phyloP scores from a whole-genome alignment of 2,888 invertebrate genomes.

The Tinea semifulvella region DNA sequence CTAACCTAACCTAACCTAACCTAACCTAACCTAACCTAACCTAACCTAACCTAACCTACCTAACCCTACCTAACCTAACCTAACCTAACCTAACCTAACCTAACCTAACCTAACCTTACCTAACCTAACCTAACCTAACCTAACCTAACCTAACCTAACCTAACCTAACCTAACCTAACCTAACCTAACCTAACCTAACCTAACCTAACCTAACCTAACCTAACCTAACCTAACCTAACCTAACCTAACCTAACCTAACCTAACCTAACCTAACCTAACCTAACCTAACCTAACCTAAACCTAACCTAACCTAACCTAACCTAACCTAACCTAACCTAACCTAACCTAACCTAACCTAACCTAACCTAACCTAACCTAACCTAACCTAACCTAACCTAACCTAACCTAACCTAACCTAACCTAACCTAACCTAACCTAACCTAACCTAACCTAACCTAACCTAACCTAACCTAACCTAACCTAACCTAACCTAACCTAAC shows the following conservation, averaged over 20 bases:
- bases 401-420: conserved; percentile 14
- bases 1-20: too few relatives aligned
- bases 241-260: conserved; percentile 14
- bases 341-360: conserved; percentile 14
- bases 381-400: conserved; percentile 14
- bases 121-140: conserved; percentile 14
- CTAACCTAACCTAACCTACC: too few relatives aligned
- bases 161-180: conserved; percentile 14
- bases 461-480: conserved; percentile 13
- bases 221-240: conserved; percentile 14
- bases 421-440: conserved; percentile 14
- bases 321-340: conserved; percentile 14
- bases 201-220: conserved; percentile 14
- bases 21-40: too few relatives aligned
- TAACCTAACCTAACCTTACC: conserved; percentile 14
- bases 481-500: conserved; percentile 8
- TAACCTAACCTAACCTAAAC: too few relatives aligned
- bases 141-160: conserved; percentile 14
- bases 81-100: conserved; percentile 14
- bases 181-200: conserved; percentile 14
- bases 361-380: conserved; percentile 14
- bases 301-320: conserved; percentile 14
- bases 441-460: conserved; percentile 14
- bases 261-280: conserved; percentile 14
- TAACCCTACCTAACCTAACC: conserved; percentile 13